Evolutionary conservation across 2,888 invertebrate species (phyloP).

Genomic region (Drosophila eohydei): DNA sequence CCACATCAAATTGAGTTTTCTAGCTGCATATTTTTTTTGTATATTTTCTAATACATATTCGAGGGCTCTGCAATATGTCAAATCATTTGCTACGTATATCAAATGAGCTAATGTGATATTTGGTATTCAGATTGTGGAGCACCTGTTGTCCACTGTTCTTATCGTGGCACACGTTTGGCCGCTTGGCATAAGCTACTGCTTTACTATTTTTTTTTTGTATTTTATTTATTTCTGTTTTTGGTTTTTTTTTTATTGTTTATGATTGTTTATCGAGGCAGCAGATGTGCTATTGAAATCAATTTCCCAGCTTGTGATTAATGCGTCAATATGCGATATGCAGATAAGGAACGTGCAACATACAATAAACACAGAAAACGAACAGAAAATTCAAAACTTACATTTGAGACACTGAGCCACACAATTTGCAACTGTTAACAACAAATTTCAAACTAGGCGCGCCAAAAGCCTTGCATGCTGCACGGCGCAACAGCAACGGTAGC

Average conservation of each 20-base stretch:
- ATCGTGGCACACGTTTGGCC: constrained; percentile 21
- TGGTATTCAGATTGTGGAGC: constrained; percentile 15
- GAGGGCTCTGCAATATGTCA: not conserved
- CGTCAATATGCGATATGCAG: constrained; percentile 36
- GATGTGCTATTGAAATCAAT: constrained; percentile 62
- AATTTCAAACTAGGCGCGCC: constrained; percentile 45
- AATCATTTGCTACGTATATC: not conserved
- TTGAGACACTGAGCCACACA: constrained; percentile 26
- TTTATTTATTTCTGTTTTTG: not conserved
- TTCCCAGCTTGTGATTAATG: constrained; percentile 60
- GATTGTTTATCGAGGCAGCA: constrained; percentile 55
- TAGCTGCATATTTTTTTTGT: not conserved
- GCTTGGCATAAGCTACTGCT: constrained; percentile 20
- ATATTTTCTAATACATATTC: not conserved
- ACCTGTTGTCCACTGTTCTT: constrained; percentile 47
- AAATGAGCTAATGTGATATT: constrained; percentile 1
- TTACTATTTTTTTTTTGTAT: not conserved
- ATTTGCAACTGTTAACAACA: constrained; percentile 20
- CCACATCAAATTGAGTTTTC: not conserved
- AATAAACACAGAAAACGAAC: constrained; percentile 3
- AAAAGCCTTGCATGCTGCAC: constrained; percentile 55
- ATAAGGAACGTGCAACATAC: constrained; percentile 25
- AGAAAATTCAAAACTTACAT: constrained; percentile 43
- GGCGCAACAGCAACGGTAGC: constrained; percentile 24
- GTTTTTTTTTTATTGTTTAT: constrained; percentile 20